Evolutionary conservation across 2,888 invertebrate genomes (phyloP), one percentile per base, ranked within the genome.

Genomic region (Andrena marginata): DNA sequence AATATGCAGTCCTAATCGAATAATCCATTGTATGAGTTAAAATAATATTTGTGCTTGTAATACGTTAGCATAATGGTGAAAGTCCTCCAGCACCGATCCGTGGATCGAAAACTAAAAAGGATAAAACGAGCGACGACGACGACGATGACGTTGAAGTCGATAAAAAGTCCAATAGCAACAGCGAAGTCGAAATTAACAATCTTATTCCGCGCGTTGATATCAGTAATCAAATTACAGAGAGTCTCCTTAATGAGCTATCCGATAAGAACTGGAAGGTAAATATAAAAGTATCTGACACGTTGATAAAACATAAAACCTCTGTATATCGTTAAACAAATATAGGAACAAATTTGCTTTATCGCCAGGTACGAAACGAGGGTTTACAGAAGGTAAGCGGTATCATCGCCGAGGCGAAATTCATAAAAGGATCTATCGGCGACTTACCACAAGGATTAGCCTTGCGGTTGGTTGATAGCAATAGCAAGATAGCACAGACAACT

Each of bases 241-340:
- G 96, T 0, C 94, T 99, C 0, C 94, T 99, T 2, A 96, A 95
- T 7, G 98, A 99, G 94, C 95, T 98, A 87, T 95, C 96, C 29
- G 98, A 98, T 93, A 98, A 98, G 94, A 98, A 98, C 94, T 99
- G 99, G 99, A 99, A 99, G 95, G 97, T 97, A 87, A 82, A 51
- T 76, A 26, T 29, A 20, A 13, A 6, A 51, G 49, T 35, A 51
- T 26, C 2, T 26, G 10, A 4, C 10, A 5, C 23, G 29, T 16
- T n/a, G 26, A 26, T 56, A n/a, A 26, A 7, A n/a, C 49, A 0
- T 23, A 16, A 6, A 35, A 42, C 7, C n/a, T 42, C 60, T 56
- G 56, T 48, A 3, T n/a, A 59, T 7, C 6, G 0, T 48, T 31
- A 56, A 51, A 20, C 64, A n/a, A 63, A 74, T 72, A 33, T 3